A percentile compares a stretch with the other conserved stretches of the same genome.
phyloP scores from a whole-genome alignment of 2,888 invertebrate species.

The Cylloceria caligata region DNA sequence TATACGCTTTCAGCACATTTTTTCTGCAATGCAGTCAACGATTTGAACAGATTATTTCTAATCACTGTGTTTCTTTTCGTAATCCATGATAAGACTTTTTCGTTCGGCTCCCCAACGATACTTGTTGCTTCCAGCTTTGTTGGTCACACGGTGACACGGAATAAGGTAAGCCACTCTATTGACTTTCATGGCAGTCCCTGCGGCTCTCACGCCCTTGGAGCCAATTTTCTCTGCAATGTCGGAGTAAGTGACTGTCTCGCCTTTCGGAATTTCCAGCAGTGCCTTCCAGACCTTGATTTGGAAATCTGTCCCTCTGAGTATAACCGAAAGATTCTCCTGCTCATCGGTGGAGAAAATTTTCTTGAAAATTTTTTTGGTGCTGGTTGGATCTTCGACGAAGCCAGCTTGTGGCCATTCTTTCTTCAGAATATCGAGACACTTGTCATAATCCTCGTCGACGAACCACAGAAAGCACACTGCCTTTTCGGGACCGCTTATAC shows the following conservation, averaged over 20 bases:
- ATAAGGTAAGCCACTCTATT: slow-evolving; percentile 78
- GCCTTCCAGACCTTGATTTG: slow-evolving; percentile 79
- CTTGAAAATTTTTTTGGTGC: slow-evolving; percentile 61
- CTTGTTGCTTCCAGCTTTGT: slow-evolving; percentile 76
- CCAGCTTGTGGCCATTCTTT: slow-evolving; percentile 73
- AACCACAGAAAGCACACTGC: slow-evolving; percentile 75
- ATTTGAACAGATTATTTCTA: background rate
- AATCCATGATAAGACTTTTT: slow-evolving; percentile 73
- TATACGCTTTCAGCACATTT: too few species aligned
- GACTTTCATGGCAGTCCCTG: slow-evolving; percentile 76
- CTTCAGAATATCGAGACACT: slow-evolving; percentile 66
- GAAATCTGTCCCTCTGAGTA: slow-evolving; percentile 79
- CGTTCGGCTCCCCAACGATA: slow-evolving; percentile 75
- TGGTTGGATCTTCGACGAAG: slow-evolving; percentile 59
- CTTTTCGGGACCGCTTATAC: slow-evolving; percentile 68
- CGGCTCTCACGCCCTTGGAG: slow-evolving; percentile 76
- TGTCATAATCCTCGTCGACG: slow-evolving; percentile 66
- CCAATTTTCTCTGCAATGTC: slow-evolving; percentile 75
- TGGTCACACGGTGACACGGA: slow-evolving; percentile 80
- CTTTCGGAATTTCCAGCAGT: slow-evolving; percentile 73
- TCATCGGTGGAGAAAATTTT: slow-evolving; percentile 67
- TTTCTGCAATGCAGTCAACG: background rate
- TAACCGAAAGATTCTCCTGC: slow-evolving; percentile 58
- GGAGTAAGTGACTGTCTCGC: slow-evolving; percentile 74
- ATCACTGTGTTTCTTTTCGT: slow-evolving; percentile 65